Base-by-base conservation (phyloP, 2,888 invertebrate species). In the Chloroclysta siterata region DNA sequence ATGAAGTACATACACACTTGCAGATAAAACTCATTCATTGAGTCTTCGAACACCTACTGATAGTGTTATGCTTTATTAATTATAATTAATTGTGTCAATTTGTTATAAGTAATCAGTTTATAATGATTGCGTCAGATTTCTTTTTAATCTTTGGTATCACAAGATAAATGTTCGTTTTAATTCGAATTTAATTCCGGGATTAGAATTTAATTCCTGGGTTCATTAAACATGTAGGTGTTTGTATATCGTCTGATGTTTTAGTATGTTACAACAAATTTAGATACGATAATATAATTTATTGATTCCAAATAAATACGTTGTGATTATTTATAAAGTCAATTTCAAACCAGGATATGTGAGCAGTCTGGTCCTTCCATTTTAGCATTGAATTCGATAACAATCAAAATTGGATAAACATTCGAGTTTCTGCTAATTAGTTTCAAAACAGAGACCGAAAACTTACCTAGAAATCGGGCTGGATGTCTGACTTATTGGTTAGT, bases 21-120 rank as follows among this genome's bases (percentile, higher is more conserved):
- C 13, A 22, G 60, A 60, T 64, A 53, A 61, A 60, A 63, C 48
- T 65, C 66, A 70, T 70, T 66, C 58, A 57, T 57, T 53, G 47
- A 44, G 52, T 56, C 46, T 60, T 41, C 13, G 46, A 60, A 58
- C 47, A 57, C 57, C 47, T 56, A 54, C 39, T 29, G 56, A 53
- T 60, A 63, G 29, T 33, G 44, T 48, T 54, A 53, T 29, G 41
- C 14, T 15, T 61, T 51, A 44, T 53, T 57, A 47, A 56, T 56
- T 48, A 48, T 53, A 63, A 62, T 57, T 53, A 53, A 57, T 53
- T 57, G 48, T 46, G 48, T 57, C 48, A 53, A 52, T 56, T 54
- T 46, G 51, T 14, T 51, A n/a, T 17, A 41, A 39, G 53, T 53
- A 46, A 60, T 60, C 50, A 8, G 51, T 55, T 51, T 46, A 52